A percentile compares a stretch with the other conserved stretches of the same genome.
phyloP scores from a whole-genome alignment of 2,888 invertebrate species.

The Himalopsyche tibetana region DNA sequence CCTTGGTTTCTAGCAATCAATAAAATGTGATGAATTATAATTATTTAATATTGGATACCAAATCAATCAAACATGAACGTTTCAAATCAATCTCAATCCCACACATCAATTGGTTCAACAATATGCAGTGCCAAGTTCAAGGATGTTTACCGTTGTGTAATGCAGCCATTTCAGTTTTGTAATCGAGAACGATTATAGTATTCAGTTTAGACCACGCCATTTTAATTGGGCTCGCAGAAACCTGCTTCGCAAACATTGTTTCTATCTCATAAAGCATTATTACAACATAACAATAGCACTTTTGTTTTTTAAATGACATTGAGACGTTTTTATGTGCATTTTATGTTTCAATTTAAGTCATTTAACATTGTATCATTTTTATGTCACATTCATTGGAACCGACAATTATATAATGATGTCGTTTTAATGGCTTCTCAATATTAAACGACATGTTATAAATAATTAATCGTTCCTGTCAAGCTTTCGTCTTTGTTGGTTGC shows the following conservation, averaged over 20 bases:
- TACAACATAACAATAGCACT: too few relatives aligned
- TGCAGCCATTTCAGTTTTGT: constrained; percentile 5
- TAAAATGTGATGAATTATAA: not conserved
- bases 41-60: not conserved
- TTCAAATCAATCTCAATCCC: constrained; percentile 10
- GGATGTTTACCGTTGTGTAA: not conserved
- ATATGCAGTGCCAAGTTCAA: constrained; percentile 23
- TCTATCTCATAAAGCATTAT: too few relatives aligned
- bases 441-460: too few relatives aligned
- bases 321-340: too few relatives aligned
- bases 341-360: too few relatives aligned
- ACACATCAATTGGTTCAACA: constrained; percentile 8
- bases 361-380: too few relatives aligned
- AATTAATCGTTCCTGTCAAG: too few relatives aligned
- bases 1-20: not conserved
- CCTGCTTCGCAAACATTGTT: not conserved
- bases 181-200: not conserved
- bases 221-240: not conserved
- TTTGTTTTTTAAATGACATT: too few relatives aligned
- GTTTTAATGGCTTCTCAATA: too few relatives aligned
- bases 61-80: constrained; percentile 3
- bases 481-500: too few relatives aligned
- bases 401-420: too few relatives aligned
- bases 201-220: not conserved
- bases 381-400: too few relatives aligned